Base-by-base conservation (phyloP, 2,113 vertebrate species). In the Cheilinus undulatus region DNA sequence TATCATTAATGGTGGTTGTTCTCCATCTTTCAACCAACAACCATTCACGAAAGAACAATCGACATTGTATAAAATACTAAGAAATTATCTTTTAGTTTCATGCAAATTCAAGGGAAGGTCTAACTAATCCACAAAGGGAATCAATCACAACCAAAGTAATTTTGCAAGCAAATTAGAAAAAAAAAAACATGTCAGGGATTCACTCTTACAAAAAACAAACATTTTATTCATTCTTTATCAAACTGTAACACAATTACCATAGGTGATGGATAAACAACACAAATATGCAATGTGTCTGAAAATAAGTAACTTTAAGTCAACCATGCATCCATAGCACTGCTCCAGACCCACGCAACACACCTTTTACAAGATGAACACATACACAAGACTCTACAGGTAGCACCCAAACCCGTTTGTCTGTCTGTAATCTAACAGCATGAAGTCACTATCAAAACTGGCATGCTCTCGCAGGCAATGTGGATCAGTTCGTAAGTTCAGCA, bases 101-200 rank as follows among this genome's bases (percentile, higher is more conserved):
- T 78, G 69, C 58, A 69, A 48, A 53, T 50, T 46, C 28, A 73
- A 70, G 27, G 20, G 34, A 45, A 36, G 27, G 42, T 45, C 20
- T 9, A 6, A 46, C 63, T 51, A 19, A 49, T 40, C 17, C 5
- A 3, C 36, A 52, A 32, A 53, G 13, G 62, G 40, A 59, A 27
- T 66, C 30, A 76, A 46, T 30, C 30, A 40, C 22, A 32, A 73
- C 45, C 22, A 56, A 53, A 28, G 45, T 42, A 22, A 51, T 59
- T 20, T 46, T 63, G 24, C 23, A 62, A 61, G 49, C 52, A 58
- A 5, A 22, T 20, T 17, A 42, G n/a, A 10, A 36, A 36, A 36
- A 34, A 5, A 15, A 2, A 13, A 12, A 13, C 36, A 38, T 62
- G 30, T 45, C 45, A 52, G 23, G 65, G 26, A 13, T 26, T 15